Conservation (phyloP, 2,888 invertebrate species). For the Eupithecia abbreviata region DNA sequence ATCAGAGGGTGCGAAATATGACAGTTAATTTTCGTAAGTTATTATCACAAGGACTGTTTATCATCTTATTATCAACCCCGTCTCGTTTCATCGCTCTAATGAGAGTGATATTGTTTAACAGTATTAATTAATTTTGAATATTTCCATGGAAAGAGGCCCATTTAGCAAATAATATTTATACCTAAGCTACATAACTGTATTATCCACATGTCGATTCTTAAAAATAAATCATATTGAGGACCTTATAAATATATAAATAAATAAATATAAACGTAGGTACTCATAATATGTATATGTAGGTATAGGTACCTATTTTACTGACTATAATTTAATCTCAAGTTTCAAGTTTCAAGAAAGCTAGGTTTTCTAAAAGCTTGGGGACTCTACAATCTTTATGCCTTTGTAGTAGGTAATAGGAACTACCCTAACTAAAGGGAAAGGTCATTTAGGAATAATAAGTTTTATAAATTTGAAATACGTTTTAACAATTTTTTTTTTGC, state of each 20-base stretch:
- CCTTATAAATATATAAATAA: too few relatives aligned
- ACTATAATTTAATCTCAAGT: not conserved
- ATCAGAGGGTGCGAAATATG: not conserved
- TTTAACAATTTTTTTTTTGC: not conserved
- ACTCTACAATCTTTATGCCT: not conserved
- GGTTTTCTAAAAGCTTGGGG: not conserved
- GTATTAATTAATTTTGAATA: constrained; percentile 2
- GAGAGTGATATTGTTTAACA: not conserved
- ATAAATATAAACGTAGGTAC: too few relatives aligned
- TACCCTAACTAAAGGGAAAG: not conserved
- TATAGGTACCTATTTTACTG: not conserved
- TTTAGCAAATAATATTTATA: not conserved
- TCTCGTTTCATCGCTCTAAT: constrained; percentile 7
- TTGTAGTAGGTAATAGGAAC: not conserved
- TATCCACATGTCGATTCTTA: too few relatives aligned
- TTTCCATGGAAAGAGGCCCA: not conserved
- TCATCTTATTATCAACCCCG: not conserved
- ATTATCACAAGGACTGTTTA: constrained; percentile 5
- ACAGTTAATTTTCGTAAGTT: constrained; percentile 11
- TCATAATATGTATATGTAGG: too few relatives aligned
- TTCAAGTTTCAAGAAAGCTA: not conserved
- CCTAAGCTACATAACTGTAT: not conserved
- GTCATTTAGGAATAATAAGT: not conserved
- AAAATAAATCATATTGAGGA: not conserved
- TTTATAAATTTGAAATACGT: not conserved